These are phyloP conservation scores for Lordiphosa collinella DNA, from an alignment of 1,140 invertebrate species.

Conservation along the genomic window DNA sequence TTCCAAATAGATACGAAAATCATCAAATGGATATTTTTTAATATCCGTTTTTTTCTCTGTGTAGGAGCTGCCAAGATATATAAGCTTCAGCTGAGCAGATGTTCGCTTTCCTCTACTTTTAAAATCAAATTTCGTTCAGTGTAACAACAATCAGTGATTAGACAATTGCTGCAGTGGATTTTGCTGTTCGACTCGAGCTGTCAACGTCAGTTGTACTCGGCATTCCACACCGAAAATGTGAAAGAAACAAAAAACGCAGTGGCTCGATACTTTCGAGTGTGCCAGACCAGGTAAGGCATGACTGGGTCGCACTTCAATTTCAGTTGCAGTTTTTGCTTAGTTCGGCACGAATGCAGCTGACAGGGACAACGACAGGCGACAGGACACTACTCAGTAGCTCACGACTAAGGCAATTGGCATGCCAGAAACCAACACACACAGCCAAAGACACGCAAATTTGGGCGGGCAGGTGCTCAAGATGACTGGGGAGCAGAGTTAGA, in stretches of 20 bases:
- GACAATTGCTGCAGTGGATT: slow-evolving; percentile 43
- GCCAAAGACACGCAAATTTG: slow-evolving; percentile 1
- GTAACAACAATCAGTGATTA: slow-evolving; percentile 29
- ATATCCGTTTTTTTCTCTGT: no score
- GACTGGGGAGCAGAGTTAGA: no score
- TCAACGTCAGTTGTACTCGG: slow-evolving; percentile 16
- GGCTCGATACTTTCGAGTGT: neutral
- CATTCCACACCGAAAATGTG: slow-evolving; percentile 2
- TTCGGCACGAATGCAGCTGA: slow-evolving; percentile 63
- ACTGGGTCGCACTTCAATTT: slow-evolving; percentile 58
- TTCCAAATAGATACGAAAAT: no score
- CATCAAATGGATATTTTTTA: no score
- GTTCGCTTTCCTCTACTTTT: no score
- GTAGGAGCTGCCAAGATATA: no score
- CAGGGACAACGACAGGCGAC: slow-evolving; percentile 29
- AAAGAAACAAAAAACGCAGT: neutral
- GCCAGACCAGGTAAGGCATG: slow-evolving; percentile 2
- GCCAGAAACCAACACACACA: slow-evolving; percentile 18
- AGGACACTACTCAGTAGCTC: slow-evolving; percentile 18
- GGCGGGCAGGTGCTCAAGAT: no score
- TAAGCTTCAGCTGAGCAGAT: no score
- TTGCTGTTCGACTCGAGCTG: neutral
- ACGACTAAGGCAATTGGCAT: slow-evolving; percentile 30
- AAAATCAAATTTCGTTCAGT: slow-evolving; percentile 1
- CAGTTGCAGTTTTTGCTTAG: slow-evolving; percentile 58